Evolutionary conservation across 2,888 invertebrate species (phyloP).

Genomic region (Carabus problematicus): DNA sequence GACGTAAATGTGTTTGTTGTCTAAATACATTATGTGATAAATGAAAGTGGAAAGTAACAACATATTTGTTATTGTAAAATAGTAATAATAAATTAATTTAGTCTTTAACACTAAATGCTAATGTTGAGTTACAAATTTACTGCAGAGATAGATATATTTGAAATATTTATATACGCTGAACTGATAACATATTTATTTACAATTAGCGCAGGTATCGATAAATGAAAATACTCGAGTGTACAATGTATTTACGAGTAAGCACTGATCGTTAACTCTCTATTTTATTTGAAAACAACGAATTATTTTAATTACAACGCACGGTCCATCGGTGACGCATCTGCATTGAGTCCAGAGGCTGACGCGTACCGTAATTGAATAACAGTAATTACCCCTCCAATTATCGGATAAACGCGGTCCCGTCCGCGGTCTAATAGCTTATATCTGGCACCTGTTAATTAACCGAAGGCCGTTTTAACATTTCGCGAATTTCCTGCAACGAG

Average conservation of each 20-base stretch:
- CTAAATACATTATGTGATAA: too few species aligned
- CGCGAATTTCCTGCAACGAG: background rate
- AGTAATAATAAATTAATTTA: too few species aligned
- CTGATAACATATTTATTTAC: background rate
- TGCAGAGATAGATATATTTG: background rate
- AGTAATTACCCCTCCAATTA: slow-evolving; percentile 5
- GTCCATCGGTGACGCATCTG: background rate
- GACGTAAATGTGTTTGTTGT: too few species aligned
- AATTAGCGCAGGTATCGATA: background rate
- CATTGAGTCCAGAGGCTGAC: background rate
- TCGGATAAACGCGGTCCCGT: background rate
- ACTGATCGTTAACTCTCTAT: slow-evolving; percentile 12
- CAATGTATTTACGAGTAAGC: slow-evolving; percentile 12
- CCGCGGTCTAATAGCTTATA: too few species aligned
- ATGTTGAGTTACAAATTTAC: background rate
- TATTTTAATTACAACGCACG: slow-evolving; percentile 27
- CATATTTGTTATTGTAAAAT: too few species aligned
- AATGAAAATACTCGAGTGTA: background rate
- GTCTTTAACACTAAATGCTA: background rate
- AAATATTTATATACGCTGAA: background rate
- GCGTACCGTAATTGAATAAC: background rate
- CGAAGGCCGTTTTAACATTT: slow-evolving; percentile 15
- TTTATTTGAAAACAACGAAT: slow-evolving; percentile 33
- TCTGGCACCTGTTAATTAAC: slow-evolving; percentile 21
- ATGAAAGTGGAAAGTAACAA: too few species aligned